Evolutionary conservation across 2,888 invertebrate species (phyloP).

Genomic region (Conops quadrifasciatus): DNA sequence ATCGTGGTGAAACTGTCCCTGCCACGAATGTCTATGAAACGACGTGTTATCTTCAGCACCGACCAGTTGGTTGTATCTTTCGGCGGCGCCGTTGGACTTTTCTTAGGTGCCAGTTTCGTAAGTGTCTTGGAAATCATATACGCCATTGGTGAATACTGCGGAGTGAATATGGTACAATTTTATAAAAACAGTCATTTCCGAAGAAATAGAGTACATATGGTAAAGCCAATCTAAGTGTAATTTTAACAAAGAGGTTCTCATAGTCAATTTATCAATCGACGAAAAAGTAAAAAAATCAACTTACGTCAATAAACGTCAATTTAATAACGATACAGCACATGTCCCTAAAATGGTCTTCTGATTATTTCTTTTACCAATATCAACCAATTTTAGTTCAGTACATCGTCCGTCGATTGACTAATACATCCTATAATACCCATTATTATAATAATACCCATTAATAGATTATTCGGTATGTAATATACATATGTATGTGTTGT

Average conservation of each 20-base stretch:
- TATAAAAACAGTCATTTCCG: neutral
- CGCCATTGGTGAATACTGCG: conserved; percentile 44
- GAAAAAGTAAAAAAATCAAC: neutral
- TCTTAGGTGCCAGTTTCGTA: conserved; percentile 63
- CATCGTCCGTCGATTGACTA: no score
- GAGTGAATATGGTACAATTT: neutral
- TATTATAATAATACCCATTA: no score
- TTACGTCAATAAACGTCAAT: no score
- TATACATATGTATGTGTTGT: no score
- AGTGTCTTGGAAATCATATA: conserved; percentile 53
- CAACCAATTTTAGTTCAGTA: no score
- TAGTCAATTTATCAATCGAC: neutral
- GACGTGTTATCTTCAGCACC: conserved; percentile 59
- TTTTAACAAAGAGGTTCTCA: neutral
- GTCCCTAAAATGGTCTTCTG: neutral
- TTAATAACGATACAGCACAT: no score
- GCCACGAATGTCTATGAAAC: conserved; percentile 56
- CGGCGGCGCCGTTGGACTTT: conserved; percentile 62
- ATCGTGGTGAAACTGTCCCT: conserved; percentile 50
- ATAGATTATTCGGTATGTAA: no score
- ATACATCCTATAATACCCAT: no score
- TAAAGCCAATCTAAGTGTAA: neutral
- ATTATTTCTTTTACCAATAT: neutral
- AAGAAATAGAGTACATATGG: neutral
- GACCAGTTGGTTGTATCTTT: conserved; percentile 62